Evolutionary conservation across 2,888 invertebrate species (phyloP).

Genomic region (Drosophila flavopinicola): DNA sequence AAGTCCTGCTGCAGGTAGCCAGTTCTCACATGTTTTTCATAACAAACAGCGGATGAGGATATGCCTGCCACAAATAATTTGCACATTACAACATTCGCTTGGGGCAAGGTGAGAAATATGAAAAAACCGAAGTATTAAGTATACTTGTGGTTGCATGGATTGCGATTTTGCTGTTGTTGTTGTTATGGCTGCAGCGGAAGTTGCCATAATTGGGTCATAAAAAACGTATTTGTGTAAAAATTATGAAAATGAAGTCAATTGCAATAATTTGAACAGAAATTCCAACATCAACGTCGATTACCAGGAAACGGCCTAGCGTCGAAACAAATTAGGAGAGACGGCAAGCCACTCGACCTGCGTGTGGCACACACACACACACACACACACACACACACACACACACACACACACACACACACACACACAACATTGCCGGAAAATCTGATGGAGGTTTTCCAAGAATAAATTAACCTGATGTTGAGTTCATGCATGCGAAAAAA

Average conservation of each 20-base stretch:
- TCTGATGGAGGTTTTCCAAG: constrained; percentile 26
- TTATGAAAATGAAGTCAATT: constrained; percentile 78
- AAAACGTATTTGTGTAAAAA: constrained; percentile 77
- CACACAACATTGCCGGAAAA: constrained; percentile 6
- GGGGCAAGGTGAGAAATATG: constrained; percentile 65
- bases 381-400: too few relatives aligned
- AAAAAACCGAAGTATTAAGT: constrained; percentile 54
- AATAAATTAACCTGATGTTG: constrained; percentile 17
- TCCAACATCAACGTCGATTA: constrained; percentile 50
- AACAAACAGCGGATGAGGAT: constrained; percentile 49
- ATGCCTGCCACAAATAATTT: constrained; percentile 66
- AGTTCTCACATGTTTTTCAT: constrained; percentile 55
- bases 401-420: too few relatives aligned
- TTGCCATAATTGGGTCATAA: constrained; percentile 73
- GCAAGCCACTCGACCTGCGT: constrained; percentile 17
- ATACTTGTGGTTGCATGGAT: constrained; percentile 28
- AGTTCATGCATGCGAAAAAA: constrained; percentile 3
- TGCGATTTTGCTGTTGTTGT: constrained; percentile 30
- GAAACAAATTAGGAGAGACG: constrained; percentile 32
- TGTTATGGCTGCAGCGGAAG: constrained; percentile 51
- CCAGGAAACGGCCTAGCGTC: constrained; percentile 50
- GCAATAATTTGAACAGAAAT: constrained; percentile 71
- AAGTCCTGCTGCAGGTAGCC: constrained; percentile 9
- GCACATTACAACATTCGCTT: constrained; percentile 52
- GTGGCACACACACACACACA: too few relatives aligned